These are phyloP conservation scores for Pteruthius melanotis DNA, from an alignment of 2,113 vertebrate species.

Conservation along the genomic window DNA sequence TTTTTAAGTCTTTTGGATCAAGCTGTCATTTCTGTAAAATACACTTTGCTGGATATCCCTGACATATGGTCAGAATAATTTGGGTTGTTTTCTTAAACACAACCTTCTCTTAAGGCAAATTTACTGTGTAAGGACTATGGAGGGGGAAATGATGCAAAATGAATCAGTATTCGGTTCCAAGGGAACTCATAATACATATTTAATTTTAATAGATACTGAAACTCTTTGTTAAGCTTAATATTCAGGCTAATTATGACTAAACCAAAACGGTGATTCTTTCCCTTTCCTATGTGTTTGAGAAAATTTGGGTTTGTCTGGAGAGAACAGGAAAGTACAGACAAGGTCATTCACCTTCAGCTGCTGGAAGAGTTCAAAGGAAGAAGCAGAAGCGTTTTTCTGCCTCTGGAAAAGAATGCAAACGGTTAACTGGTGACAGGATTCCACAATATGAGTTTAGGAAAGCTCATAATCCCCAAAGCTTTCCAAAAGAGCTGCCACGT, in stretches of 20 bases:
- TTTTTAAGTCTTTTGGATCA: neutral
- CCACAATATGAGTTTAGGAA: neutral
- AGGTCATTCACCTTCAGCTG: neutral
- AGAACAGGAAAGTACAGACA: neutral
- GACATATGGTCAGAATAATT: slow-evolving; percentile 47
- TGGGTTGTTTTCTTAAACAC: neutral
- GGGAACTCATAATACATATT: neutral
- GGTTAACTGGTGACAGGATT: neutral
- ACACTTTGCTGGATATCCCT: slow-evolving; percentile 1
- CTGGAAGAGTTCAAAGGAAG: neutral
- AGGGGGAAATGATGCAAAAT: neutral
- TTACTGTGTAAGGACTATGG: neutral
- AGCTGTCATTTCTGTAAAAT: slow-evolving; percentile 31
- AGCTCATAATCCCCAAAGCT: neutral
- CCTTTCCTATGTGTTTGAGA: neutral
- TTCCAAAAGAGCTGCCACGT: neutral
- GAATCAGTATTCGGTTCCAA: neutral
- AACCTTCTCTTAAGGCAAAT: neutral
- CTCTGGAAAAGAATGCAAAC: neutral
- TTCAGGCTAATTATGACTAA: neutral
- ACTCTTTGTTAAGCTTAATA: neutral
- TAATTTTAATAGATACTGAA: neutral
- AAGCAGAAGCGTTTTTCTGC: too few relatives aligned
- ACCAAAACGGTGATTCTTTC: neutral
- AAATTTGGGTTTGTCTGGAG: neutral